Percentiles rank a stretch among this genome's conserved stretches.
Conservation (phyloP, 2,888 invertebrate genomes). For the Rotaria socialis region DNA sequence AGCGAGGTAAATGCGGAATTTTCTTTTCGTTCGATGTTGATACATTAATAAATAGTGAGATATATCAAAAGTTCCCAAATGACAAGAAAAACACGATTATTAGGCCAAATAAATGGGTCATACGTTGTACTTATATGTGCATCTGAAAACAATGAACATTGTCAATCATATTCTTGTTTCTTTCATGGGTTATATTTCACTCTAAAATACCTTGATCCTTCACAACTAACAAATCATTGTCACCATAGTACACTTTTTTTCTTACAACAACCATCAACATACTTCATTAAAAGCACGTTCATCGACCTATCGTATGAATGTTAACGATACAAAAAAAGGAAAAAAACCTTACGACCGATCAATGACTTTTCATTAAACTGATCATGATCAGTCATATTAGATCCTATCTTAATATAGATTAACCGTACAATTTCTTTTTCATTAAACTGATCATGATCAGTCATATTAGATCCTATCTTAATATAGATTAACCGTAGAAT, state of each 20-base stretch:
- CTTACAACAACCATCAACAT: background rate
- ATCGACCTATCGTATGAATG: background rate
- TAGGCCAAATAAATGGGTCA: no score
- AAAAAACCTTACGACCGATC: background rate
- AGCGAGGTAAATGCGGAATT: background rate
- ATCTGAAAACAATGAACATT: no score
- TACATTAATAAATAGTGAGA: no score
- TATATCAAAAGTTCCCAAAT: no score
- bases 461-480: background rate
- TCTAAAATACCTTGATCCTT: background rate
- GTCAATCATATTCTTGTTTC: background rate
- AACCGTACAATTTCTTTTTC: background rate
- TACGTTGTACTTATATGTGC: no score
- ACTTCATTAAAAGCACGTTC: background rate
- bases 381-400: background rate
- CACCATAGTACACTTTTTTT: background rate
- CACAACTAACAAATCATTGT: background rate
- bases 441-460: background rate
- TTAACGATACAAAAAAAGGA: background rate
- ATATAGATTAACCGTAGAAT: no score
- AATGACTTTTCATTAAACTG: background rate
- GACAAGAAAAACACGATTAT: no score
- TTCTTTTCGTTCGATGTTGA: no score
- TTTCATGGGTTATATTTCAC: background rate
- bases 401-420: background rate